phyloP scores from a whole-genome alignment of 64 coral and sea anemone species.

The Montipora efflorescens region DNA sequence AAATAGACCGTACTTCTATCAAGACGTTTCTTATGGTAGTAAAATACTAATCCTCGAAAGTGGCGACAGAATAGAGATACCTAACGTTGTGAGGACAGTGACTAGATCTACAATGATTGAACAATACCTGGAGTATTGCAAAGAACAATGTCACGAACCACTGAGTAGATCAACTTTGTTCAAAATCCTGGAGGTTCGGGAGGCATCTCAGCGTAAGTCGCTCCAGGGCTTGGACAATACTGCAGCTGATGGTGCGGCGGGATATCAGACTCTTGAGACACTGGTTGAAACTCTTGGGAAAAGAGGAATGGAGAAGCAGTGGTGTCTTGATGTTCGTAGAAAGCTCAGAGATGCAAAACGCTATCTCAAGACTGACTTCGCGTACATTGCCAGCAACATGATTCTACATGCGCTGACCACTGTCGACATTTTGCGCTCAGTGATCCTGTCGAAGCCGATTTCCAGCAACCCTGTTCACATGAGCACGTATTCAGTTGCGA shows the following conservation, averaged over 20 bases:
- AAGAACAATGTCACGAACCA: constrained; percentile 52
- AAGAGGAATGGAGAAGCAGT: constrained; percentile 61
- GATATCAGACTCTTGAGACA: constrained; percentile 51
- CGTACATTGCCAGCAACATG: constrained; percentile 62
- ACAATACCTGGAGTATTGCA: constrained; percentile 61
- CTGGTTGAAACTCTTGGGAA: constrained; percentile 65
- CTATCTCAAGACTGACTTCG: constrained; percentile 79
- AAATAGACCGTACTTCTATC: too few species aligned
- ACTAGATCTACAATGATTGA: constrained; percentile 46
- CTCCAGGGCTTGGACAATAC: constrained; percentile 69
- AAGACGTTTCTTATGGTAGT: too few species aligned
- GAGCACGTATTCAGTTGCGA: constrained; percentile 30
- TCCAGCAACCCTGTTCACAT: constrained; percentile 49
- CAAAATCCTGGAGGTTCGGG: constrained; percentile 62
- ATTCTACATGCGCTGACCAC: constrained; percentile 64
- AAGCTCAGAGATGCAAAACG: constrained; percentile 33
- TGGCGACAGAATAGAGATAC: constrained; percentile 52
- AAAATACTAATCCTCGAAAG: constrained; percentile 32
- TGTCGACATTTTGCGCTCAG: constrained; percentile 67
- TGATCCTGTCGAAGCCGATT: constrained; percentile 23
- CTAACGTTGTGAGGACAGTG: constrained; percentile 51
- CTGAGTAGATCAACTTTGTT: constrained; percentile 67
- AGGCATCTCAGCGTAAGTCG: constrained; percentile 74
- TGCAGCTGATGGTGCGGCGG: constrained; percentile 61
- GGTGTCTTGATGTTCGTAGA: constrained; percentile 40